Base-by-base conservation (phyloP, 2,888 invertebrate genomes). In the Mesorhabditis sp. region DNA sequence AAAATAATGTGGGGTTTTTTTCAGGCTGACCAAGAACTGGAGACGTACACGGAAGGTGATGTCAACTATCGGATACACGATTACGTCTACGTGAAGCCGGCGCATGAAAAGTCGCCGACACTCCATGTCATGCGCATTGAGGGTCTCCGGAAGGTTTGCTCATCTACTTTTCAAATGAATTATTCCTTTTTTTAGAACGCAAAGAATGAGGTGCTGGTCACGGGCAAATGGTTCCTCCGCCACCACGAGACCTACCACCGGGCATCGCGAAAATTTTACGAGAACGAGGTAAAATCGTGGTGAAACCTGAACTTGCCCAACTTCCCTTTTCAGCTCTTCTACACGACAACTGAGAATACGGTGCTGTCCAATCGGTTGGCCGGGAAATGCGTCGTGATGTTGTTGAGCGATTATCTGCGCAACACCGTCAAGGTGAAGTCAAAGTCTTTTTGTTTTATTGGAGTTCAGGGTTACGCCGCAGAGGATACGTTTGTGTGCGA, bases 401-500 rank as follows among this genome's bases (percentile, higher is more conserved):
- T 28, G 41, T 65, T 43, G 43, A 41, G 7, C 5, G 28, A 5
- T 5, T 65, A 28, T 7, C 28, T 41, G 43, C 42, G 43, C 6
- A n/a, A 65, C 65, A 28, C 6, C 5, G n/a, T 5, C 10, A 65
- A 6, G 65, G 42, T 41, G 6, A 10, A 13, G 50, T 50, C 6
- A 58, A 63, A 13, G 10, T 63, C 15, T 67, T 63, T 63, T 43
- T 64, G 13, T 64, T n/a, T 67, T 67, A 15, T 66, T 41, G 63
- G 7, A 7, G 76, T 79, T 0, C 70, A 69, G 41, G 74, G 92
- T 41, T 92, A 93, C 83, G 90, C 91, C 0, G 94, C 95, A 74
- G 93, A 93, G 84, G 95, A 98, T 87, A 92, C 97, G 1, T 98
- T 92, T 85, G 95, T 97, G 0, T 97, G 97, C 86, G 97, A 98